Evolutionary conservation across 1,140 invertebrate species (phyloP), one percentile per base, ranked within the genome.

Genomic region (Agraylea sexmaculata): DNA sequence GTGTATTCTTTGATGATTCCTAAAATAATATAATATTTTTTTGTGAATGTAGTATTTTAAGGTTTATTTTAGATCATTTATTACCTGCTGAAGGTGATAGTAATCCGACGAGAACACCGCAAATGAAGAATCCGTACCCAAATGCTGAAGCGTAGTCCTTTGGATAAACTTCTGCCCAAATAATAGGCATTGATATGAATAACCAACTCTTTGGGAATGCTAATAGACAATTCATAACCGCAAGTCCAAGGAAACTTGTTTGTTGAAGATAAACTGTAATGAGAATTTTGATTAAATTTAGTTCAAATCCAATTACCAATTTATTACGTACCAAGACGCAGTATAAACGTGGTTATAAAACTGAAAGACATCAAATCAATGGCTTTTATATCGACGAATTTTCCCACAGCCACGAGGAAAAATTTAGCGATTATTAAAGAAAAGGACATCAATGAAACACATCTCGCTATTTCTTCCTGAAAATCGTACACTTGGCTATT

Each of bases 381-480:
- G 21, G 25, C 37, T 4, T 29, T 59, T 47, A 66, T 53, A 6
- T 46, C 50, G 43, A 62, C 60, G 51, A 63, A 63, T 8, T 62
- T 59, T 0, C 58, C 60, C 1, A 55, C 51, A 2, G 63, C 37
- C 6, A 57, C 60, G 10, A 66, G 47, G 7, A 62, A 40, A 4
- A 64, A 39, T 28, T 61, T 45, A 2, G 61, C 59, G 2, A 50
- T 42, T 58, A 66, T 59, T 27, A 64, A 61, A 1, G 56, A 59
- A 1, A 60, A 59, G 3, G 61, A 62, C 5, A 59, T 59, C 20
- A 62, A 21, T 1, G 61, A 55, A 47, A 66, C 62, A 30, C 62
- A 60, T 40, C 54, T 60, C 4, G 60, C 61, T 51, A 64, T 63
- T 43, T 66, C 55, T 2, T 45, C 30, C 62, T 65, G 53, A 12